Evolutionary conservation across 2,888 invertebrate species (phyloP), one percentile per base, ranked within the genome.

Genomic region (Empis livida): DNA sequence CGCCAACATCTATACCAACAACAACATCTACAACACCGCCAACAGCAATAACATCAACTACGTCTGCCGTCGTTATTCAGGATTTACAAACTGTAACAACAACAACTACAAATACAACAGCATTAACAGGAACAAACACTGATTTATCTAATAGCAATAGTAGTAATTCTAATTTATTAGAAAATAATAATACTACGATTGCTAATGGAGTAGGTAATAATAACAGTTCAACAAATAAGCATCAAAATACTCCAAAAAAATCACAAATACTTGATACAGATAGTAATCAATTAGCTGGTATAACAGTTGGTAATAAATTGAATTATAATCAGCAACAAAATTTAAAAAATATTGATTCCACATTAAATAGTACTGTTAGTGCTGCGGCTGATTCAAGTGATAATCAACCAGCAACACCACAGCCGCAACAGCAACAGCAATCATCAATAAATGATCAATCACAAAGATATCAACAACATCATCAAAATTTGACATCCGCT

Each of bases 341-440:
- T 16, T 27, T 10, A 10, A 42, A 23, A 27, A 27, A 5, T 8
- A 27, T 27, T 27, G 23, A 27, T 27, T 8, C 17, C 10, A 17
- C 11, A 39, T 13, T 51, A 42, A 56, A 58, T 47, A 73, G 71
- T 39, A 75, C 79, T 44, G 74, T 80, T 58, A 78, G 80, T 56
- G 82, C 82, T 11, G 78, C 84, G 35, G 83, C 84, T 47, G 86
- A 86, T 65, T 83, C 84, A 48, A 83, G 82, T 58, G 86, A 86
- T 66, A 69, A 69, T 60, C 68, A 68, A 50, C 65, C 70, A 57
- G 69, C 64, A 51, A 70, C 64, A 52, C 67, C 65, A 55, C 70
- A 65, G 56, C 64, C 69, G 23, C 55, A 53, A 44, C 46, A 49
- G 45, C 53, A 57, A 13, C 32, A 31, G 13, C 32, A 11, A 43